These are phyloP conservation scores for Telmatochromis sp. DNA, from an alignment of 2,113 vertebrate species.

Conservation along the genomic window DNA sequence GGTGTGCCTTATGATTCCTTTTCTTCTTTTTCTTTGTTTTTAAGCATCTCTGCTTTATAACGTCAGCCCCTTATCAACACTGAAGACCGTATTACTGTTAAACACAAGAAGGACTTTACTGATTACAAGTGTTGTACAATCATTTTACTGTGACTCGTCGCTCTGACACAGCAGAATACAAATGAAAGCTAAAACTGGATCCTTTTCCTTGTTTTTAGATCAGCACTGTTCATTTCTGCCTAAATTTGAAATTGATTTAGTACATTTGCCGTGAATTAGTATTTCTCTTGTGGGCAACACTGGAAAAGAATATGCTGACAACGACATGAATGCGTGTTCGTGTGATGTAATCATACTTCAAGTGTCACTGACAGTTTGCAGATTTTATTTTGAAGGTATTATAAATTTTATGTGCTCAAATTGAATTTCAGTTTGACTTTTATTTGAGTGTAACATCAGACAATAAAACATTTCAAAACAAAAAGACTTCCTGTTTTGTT, in stretches of 20 bases:
- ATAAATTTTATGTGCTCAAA: not conserved
- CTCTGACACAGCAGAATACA: not conserved
- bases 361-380: not conserved
- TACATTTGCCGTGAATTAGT: not conserved
- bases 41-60: not conserved
- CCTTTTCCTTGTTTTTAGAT: not conserved
- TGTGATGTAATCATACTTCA: not conserved
- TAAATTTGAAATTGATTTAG: not conserved
- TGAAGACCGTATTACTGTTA: not conserved
- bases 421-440: not conserved
- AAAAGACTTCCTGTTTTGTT: not conserved
- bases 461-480: not conserved
- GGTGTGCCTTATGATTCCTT: constrained; percentile 39
- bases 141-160: not conserved
- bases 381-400: not conserved
- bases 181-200: not conserved
- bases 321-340: not conserved
- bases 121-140: not conserved
- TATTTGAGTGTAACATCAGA: not conserved
- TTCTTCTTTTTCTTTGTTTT: not conserved
- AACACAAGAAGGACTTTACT: not conserved
- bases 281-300: not conserved
- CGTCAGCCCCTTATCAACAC: not conserved
- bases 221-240: not conserved
- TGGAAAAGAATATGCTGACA: not conserved